A percentile compares a stretch with the other conserved stretches of the same genome.
These are phyloP conservation scores for Halocynthia roretzi DNA, from an alignment of 23 tunicate genomes.

Conservation along the genomic window DNA sequence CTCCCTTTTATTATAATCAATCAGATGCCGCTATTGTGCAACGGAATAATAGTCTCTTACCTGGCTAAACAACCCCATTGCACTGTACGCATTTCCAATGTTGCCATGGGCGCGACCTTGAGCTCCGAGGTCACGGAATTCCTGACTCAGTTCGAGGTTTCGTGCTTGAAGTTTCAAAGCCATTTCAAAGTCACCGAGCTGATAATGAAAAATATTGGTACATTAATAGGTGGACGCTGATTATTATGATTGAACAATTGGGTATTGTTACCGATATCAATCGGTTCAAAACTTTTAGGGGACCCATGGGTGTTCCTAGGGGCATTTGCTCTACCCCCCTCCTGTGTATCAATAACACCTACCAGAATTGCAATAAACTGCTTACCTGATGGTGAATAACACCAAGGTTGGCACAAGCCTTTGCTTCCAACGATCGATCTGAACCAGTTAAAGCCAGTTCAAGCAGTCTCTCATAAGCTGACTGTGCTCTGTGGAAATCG, in stretches of 20 bases:
- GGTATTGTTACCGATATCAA: not conserved
- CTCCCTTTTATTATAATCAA: too few relatives aligned
- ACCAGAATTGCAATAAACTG: not conserved
- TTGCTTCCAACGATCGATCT: conserved; percentile 46
- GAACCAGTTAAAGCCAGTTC: conserved; percentile 37
- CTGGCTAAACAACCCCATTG: conserved; percentile 69
- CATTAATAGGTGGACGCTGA: too few relatives aligned
- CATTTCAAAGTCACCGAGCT: conserved; percentile 61
- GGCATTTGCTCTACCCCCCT: not conserved
- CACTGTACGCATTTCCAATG: conserved; percentile 83
- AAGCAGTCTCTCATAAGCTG: conserved; percentile 45
- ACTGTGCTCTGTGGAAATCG: conserved; percentile 25
- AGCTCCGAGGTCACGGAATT: conserved; percentile 31
- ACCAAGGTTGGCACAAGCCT: conserved; percentile 68
- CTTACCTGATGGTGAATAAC: conserved; percentile 70
- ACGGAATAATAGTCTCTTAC: too few relatives aligned
- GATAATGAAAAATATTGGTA: not conserved
- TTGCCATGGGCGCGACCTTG: conserved; percentile 85
- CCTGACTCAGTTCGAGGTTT: conserved; percentile 27
- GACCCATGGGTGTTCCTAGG: too few relatives aligned
- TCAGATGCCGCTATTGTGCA: too few relatives aligned
- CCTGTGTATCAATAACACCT: not conserved
- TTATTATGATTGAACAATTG: not conserved
- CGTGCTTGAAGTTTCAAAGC: conserved; percentile 57
- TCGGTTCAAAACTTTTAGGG: too few relatives aligned